Conservation (phyloP, 2,888 invertebrate species). For the Andrena haemorrhoa region DNA sequence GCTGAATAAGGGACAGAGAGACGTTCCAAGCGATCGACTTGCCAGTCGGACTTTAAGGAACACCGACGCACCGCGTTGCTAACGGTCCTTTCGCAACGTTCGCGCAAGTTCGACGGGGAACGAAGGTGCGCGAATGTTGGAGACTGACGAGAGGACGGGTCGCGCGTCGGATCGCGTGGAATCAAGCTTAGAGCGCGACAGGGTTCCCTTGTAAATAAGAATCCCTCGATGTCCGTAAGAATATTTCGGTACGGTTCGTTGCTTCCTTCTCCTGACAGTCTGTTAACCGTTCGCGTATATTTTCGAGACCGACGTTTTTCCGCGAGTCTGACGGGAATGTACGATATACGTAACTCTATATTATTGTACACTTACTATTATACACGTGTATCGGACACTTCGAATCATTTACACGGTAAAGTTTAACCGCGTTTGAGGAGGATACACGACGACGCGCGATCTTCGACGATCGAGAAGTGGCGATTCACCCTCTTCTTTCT, state of each 20-base stretch:
- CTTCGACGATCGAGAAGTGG: slow-evolving; percentile 20
- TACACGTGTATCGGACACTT: slow-evolving; percentile 29
- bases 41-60: not conserved
- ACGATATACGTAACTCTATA: slow-evolving; percentile 62
- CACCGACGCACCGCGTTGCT: not conserved
- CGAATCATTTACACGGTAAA: slow-evolving; percentile 15
- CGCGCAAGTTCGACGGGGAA: not conserved
- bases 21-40: not conserved
- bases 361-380: slow-evolving; percentile 18
- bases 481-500: not conserved
- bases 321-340: slow-evolving; percentile 53
- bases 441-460: slow-evolving; percentile 5
- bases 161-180: not conserved
- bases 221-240: slow-evolving; percentile 36
- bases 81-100: not conserved
- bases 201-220: slow-evolving; percentile 64
- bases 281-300: slow-evolving; percentile 68
- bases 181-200: slow-evolving; percentile 8
- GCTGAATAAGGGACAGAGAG: not conserved
- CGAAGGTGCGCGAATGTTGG: not conserved
- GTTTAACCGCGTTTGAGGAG: slow-evolving; percentile 21
- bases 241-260: slow-evolving; percentile 20
- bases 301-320: slow-evolving; percentile 68
- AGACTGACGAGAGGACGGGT: not conserved
- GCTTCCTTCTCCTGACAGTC: slow-evolving; percentile 54